Evolutionary conservation across 2,888 invertebrate genomes (phyloP).

Genomic region (Adelphocoris suturalis): DNA sequence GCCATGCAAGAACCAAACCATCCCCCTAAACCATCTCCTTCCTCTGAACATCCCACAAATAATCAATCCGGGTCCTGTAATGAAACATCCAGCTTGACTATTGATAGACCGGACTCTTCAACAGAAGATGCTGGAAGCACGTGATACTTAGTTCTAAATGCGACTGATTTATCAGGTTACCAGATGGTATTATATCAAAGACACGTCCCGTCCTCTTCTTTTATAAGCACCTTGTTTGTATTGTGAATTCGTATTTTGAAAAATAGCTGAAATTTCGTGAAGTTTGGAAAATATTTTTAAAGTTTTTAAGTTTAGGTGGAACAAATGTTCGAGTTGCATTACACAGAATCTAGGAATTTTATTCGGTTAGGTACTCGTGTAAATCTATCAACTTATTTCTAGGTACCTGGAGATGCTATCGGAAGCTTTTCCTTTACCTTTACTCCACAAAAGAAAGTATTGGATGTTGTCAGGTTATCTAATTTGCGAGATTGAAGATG

Average conservation of each 20-base stretch:
- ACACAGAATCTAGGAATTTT: no score
- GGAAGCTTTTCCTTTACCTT: no score
- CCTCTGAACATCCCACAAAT: conserved; percentile 17
- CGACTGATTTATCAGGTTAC: neutral
- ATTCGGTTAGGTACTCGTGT: no score
- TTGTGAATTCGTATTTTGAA: conserved; percentile 44
- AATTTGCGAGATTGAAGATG: no score
- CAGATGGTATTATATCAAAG: conserved; percentile 11
- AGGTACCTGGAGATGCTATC: no score
- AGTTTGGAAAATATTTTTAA: no score
- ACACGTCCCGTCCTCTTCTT: conserved; percentile 43
- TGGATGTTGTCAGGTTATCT: no score
- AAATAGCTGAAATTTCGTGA: neutral
- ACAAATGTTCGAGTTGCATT: no score
- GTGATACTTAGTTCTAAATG: neutral
- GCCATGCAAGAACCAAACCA: neutral
- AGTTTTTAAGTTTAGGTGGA: no score
- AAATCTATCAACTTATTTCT: no score
- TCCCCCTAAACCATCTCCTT: conserved; percentile 26
- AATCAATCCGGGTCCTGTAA: neutral
- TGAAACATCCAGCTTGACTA: neutral
- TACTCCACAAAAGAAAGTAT: no score
- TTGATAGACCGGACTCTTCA: neutral
- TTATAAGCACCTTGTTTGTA: conserved; percentile 42
- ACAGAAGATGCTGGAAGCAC: neutral